Evolutionary conservation across 2,888 invertebrate genomes (phyloP).

Genomic region (Pachliopta kotzebuea): DNA sequence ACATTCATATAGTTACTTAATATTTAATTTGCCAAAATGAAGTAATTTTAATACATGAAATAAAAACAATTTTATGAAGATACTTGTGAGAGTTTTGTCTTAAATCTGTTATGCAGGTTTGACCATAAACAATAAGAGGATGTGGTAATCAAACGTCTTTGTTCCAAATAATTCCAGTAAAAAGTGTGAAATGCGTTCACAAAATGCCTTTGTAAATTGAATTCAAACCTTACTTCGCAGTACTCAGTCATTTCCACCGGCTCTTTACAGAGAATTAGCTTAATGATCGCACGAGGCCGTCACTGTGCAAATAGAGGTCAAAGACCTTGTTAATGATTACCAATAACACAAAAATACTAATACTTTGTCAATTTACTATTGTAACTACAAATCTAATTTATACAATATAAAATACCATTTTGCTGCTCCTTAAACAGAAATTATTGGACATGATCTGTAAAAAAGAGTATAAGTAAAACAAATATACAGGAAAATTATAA

Average conservation of each 20-base stretch:
- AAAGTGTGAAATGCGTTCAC: conserved; percentile 17
- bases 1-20: too few species aligned
- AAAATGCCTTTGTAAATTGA: conserved; percentile 16
- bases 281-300: conserved; percentile 12
- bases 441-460: neutral
- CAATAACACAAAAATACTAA: neutral
- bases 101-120: neutral
- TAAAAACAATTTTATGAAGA: neutral
- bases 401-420: neutral
- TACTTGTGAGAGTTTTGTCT: neutral
- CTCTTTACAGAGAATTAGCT: conserved; percentile 16
- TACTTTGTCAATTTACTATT: neutral
- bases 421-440: neutral
- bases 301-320: conserved; percentile 7
- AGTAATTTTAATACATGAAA: too few species aligned
- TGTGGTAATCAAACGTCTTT: conserved; percentile 8
- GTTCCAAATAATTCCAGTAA: conserved; percentile 11
- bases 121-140: conserved; percentile 17
- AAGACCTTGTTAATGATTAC: conserved; percentile 3
- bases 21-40: too few species aligned
- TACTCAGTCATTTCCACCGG: conserved; percentile 2
- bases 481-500: too few species aligned
- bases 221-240: conserved; percentile 5
- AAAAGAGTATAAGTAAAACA: neutral
- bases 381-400: neutral